A percentile compares a stretch with the other conserved stretches of the same genome.
These are phyloP conservation scores for Columba janthina DNA, from an alignment of 2,113 vertebrate species.

Conservation along the genomic window DNA sequence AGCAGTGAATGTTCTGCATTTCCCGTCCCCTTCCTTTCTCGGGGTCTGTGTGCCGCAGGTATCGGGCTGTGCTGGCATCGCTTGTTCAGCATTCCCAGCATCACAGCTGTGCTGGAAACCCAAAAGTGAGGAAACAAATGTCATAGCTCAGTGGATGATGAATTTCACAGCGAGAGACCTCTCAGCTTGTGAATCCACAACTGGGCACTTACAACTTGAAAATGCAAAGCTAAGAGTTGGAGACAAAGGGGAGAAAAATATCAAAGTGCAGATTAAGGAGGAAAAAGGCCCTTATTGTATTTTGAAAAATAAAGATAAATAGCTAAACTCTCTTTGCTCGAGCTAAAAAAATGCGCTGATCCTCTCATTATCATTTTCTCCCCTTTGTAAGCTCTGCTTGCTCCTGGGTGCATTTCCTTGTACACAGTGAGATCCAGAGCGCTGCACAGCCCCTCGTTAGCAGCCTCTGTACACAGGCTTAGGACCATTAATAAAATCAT, in stretches of 20 bases:
- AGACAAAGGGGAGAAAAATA: not conserved
- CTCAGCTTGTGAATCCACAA: not conserved
- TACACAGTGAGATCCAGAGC: not conserved
- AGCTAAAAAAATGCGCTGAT: not conserved
- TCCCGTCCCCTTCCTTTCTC: not conserved
- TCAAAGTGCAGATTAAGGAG: not conserved
- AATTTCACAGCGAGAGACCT: not conserved
- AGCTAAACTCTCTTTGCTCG: not conserved
- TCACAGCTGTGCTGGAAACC: not conserved
- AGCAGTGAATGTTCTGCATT: accelerated
- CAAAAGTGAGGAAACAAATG: not conserved
- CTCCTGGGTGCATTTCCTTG: not conserved
- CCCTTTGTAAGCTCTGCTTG: not conserved
- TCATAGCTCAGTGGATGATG: not conserved
- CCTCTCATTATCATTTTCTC: not conserved
- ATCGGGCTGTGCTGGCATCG: not conserved
- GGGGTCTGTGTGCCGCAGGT: not conserved
- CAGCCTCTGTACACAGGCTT: not conserved
- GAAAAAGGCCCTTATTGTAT: not conserved
- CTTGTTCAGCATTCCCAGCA: not conserved
- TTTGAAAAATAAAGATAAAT: not conserved
- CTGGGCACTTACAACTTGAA: not conserved
- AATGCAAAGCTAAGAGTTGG: not conserved
- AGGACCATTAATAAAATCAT: not conserved
- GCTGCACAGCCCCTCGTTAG: not conserved